Evolutionary conservation across 2,888 invertebrate species (phyloP), one percentile per base, ranked within the genome.

Genomic region (Brachyopa scutellaris): DNA sequence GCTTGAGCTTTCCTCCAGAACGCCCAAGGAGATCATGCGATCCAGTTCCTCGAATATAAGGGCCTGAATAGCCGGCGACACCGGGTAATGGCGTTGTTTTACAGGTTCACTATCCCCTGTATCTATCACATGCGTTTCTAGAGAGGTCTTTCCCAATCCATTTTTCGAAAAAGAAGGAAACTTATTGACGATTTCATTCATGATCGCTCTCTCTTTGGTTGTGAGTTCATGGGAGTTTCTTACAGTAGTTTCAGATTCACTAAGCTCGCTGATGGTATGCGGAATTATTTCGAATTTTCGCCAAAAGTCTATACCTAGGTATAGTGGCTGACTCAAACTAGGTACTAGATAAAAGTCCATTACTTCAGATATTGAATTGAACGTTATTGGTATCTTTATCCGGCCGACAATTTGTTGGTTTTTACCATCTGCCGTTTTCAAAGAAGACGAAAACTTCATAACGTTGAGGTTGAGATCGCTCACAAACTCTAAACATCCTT

Each of bases 1-100:
- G 19, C 74, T 87, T 4, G 76, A 62, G 1, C 86, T 86, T 8
- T 84, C 85, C 33, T 88, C 87, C 0, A 89, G 85, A 0, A 88
- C 85, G 1, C 84, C 87, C 2, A 84, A 45, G 1, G 26, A 55
- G 1, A 88, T 21, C 88, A 88, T 88, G 2, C 85, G 47, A 31
- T 88, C 87, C 0, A 88, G 79, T 67, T 88, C 87, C 5, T 72
- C 51, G 38, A 82, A 73, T 5, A 85, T 55, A 11, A 79, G n/a
- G 42, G 67, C 62, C 33, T 85, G 84, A 6, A 84, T 73, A 3
- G 67, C 73, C 7, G 84, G 84, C 0, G 82, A 84, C 0, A 77
- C 70, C 0, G 84, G 76, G 15, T 80, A 85, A 33, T 84, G 80
- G 0, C 84, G 42, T 13, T 38, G 2, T 2, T 11, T 38, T 2